phyloP scores from a whole-genome alignment of 2,888 invertebrate genomes.

The Drosophila stalkeri region DNA sequence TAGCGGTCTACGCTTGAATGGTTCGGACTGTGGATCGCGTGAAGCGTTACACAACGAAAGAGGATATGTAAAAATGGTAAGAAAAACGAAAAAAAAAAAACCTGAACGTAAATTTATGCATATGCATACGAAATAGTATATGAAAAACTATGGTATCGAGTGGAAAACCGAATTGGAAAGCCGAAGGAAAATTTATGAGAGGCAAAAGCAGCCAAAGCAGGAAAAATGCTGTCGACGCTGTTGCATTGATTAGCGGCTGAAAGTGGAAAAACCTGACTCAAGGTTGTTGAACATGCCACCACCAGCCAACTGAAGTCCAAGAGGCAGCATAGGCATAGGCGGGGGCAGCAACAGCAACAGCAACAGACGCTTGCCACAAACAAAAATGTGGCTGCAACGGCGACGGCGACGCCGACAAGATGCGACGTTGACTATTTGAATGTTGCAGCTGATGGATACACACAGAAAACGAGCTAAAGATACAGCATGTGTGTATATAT shows the following conservation, averaged over 20 bases:
- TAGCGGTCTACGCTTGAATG: constrained; percentile 66
- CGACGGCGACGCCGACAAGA: constrained; percentile 45
- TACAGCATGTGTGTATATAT: constrained; percentile 21
- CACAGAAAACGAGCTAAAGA: constrained; percentile 47
- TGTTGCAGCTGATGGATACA: constrained; percentile 79
- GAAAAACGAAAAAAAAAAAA: constrained; percentile 4
- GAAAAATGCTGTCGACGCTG: constrained; percentile 67
- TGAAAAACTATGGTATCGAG: constrained; percentile 45
- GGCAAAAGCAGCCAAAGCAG: constrained; percentile 38
- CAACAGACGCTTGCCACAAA: constrained; percentile 30
- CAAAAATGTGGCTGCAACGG: constrained; percentile 61
- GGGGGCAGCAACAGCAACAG: constrained; percentile 1
- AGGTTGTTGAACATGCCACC: constrained; percentile 80
- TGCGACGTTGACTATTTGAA: constrained; percentile 71
- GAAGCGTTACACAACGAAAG: constrained; percentile 65
- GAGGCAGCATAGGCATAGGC: constrained; percentile 1
- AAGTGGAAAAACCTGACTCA: constrained; percentile 83
- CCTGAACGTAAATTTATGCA: constrained; percentile 39
- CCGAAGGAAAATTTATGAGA: constrained; percentile 69
- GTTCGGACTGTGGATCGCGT: constrained; percentile 65
- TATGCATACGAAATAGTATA: constrained; percentile 34
- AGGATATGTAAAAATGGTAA: constrained; percentile 35
- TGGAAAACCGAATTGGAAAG: constrained; percentile 72
- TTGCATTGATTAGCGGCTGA: constrained; percentile 76
- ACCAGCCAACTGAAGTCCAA: constrained; percentile 31